Percentiles rank a stretch among this genome's conserved stretches.
phyloP scores from a whole-genome alignment of 2,113 vertebrate genomes.

The Ancistrus triradiatus region DNA sequence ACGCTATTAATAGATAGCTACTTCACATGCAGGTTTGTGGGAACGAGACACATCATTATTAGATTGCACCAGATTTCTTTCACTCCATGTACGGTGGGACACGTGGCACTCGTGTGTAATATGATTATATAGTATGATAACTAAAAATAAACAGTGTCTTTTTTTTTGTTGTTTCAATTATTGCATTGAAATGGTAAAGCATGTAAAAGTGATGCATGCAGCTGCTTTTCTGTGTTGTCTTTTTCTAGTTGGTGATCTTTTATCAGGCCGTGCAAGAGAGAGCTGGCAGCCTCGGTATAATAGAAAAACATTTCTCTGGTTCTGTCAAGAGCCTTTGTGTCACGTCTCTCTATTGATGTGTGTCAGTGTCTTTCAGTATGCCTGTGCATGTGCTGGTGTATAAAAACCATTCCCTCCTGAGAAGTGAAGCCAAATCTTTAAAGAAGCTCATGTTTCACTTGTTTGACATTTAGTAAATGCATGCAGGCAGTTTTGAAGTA shows the following conservation, averaged over 20 bases:
- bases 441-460: no score
- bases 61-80: constrained; percentile 21
- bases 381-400: constrained; percentile 44
- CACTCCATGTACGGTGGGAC: constrained; percentile 2
- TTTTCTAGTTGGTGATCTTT: constrained; percentile 32
- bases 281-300: constrained; percentile 13
- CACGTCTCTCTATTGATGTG: constrained; percentile 28
- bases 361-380: constrained; percentile 36
- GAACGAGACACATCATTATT: constrained; percentile 37
- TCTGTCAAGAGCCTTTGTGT: constrained; percentile 30
- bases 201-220: neutral
- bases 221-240: constrained; percentile 35
- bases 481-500: no score
- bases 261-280: constrained; percentile 26
- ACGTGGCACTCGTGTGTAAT: no score
- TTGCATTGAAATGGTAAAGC: no score
- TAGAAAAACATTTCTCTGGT: constrained; percentile 38
- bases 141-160: no score
- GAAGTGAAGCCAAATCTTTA: no score
- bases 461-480: no score
- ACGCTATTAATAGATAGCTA: constrained; percentile 31
- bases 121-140: no score
- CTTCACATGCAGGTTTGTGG: constrained; percentile 19
- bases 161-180: no score
- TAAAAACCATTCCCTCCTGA: no score